These are phyloP conservation scores for Ceyx margarethae DNA, from an alignment of 2,113 vertebrate species.

Conservation along the genomic window DNA sequence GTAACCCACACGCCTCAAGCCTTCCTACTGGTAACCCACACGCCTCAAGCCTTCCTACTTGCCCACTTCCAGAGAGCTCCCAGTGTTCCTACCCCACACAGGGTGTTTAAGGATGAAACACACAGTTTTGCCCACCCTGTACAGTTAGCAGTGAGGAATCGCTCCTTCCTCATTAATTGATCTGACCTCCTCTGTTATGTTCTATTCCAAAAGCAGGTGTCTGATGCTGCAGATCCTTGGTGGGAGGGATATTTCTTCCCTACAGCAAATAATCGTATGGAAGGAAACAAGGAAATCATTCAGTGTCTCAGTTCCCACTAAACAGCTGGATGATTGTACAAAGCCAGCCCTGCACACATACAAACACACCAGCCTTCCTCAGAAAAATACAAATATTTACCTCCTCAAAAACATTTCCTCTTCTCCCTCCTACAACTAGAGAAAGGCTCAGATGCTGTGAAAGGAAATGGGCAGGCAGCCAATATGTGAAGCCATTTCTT, in stretches of 20 bases:
- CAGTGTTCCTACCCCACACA: background rate
- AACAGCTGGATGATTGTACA: background rate
- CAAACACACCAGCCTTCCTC: background rate
- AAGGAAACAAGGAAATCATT: background rate
- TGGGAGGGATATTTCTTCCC: background rate
- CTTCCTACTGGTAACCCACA: background rate
- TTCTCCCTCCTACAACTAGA: background rate
- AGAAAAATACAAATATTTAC: slow-evolving; percentile 28
- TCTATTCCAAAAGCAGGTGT: background rate
- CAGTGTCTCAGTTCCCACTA: background rate
- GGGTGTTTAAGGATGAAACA: background rate
- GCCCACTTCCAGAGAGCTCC: background rate
- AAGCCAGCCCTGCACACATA: background rate
- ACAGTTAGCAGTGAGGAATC: background rate
- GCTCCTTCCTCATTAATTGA: background rate
- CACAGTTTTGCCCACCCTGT: background rate
- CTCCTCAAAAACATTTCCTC: background rate
- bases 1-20: background rate
- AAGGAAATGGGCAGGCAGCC: slow-evolving; percentile 45
- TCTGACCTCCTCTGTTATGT: background rate
- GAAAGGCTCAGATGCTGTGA: slow-evolving; percentile 40
- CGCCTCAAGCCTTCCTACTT: background rate
- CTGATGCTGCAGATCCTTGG: background rate
- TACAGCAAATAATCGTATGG: background rate
- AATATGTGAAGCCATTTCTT: slow-evolving; percentile 35